These are phyloP conservation scores for Chironomus tentans DNA, from an alignment of 2,888 invertebrate species.

Conservation along the genomic window DNA sequence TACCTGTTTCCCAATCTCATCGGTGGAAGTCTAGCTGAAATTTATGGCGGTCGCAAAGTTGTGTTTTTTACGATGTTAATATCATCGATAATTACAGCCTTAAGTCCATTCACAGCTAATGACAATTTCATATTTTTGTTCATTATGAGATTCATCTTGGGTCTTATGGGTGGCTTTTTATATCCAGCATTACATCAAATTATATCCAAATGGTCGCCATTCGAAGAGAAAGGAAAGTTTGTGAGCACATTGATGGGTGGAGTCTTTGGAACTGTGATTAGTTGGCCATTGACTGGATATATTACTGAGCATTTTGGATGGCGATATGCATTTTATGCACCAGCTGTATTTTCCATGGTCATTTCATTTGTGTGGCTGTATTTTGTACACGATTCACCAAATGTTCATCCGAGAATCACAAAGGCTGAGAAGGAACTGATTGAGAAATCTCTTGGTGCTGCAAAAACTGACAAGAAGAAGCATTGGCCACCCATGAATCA, in stretches of 20 bases:
- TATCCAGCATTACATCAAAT: conserved; percentile 57
- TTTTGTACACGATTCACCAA: conserved; percentile 54
- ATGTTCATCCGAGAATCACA: conserved; percentile 52
- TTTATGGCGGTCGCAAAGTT: conserved; percentile 48
- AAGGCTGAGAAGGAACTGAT: conserved; percentile 56
- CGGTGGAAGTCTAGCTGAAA: conserved; percentile 51
- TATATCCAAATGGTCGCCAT: conserved; percentile 64
- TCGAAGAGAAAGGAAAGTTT: conserved; percentile 64
- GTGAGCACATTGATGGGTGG: conserved; percentile 45
- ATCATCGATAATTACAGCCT: conserved; percentile 45
- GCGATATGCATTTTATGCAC: conserved; percentile 58
- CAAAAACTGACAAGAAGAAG: conserved; percentile 45
- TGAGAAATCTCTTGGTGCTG: conserved; percentile 49
- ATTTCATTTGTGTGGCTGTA: conserved; percentile 54
- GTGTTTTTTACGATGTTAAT: conserved; percentile 44
- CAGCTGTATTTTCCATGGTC: conserved; percentile 47
- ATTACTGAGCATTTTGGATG: conserved; percentile 55
- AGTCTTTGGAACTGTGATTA: conserved; percentile 28
- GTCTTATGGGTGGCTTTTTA: conserved; percentile 51
- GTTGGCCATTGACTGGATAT: conserved; percentile 56
- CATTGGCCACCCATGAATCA: conserved; percentile 54
- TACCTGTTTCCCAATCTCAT: conserved; percentile 50
- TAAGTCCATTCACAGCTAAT: conserved; percentile 48
- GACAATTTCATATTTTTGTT: conserved; percentile 46
- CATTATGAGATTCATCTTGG: conserved; percentile 46